These are phyloP conservation scores for Cephus cinctus DNA, from an alignment of 1,140 invertebrate species.

Conservation along the genomic window DNA sequence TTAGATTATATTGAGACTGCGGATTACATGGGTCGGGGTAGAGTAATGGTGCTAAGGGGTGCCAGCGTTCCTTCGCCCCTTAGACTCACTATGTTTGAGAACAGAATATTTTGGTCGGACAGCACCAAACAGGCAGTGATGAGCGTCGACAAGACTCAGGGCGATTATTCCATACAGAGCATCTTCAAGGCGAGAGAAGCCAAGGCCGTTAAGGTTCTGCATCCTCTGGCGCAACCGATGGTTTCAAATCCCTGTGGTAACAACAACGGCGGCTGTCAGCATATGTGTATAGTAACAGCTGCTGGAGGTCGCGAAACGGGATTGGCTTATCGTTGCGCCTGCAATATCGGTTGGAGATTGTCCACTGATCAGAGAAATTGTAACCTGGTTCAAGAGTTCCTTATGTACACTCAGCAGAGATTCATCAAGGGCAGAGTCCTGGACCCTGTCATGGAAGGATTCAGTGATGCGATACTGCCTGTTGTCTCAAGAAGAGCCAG, in stretches of 20 bases:
- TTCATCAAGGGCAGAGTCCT: slow-evolving; percentile 95
- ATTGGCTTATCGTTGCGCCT: slow-evolving; percentile 90
- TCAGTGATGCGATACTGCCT: slow-evolving; percentile 91
- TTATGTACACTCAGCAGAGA: slow-evolving; percentile 96
- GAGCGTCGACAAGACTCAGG: slow-evolving; percentile 86
- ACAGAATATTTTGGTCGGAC: slow-evolving; percentile 93
- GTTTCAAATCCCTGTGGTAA: slow-evolving; percentile 86
- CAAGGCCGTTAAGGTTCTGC: slow-evolving; percentile 80
- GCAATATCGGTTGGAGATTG: slow-evolving; percentile 85
- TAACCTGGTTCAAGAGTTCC: slow-evolving; percentile 83
- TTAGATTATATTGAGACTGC: slow-evolving; percentile 97
- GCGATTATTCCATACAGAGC: slow-evolving; percentile 70
- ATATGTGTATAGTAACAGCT: slow-evolving; percentile 92
- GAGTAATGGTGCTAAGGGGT: slow-evolving; percentile 77
- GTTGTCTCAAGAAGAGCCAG: slow-evolving; percentile 87
- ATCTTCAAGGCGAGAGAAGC: slow-evolving; percentile 84
- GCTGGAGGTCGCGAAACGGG: slow-evolving; percentile 71
- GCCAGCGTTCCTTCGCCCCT: slow-evolving; percentile 85
- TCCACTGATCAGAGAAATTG: slow-evolving; percentile 79
- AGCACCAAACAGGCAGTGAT: slow-evolving; percentile 92
- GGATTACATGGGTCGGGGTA: slow-evolving; percentile 85
- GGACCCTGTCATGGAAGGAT: slow-evolving; percentile 84
- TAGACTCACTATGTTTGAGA: slow-evolving; percentile 84
- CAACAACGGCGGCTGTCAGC: slow-evolving; percentile 90
- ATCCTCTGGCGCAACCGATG: slow-evolving; percentile 72